Evolutionary conservation across 2,113 vertebrate species (phyloP), one percentile per base, ranked within the genome.

Genomic region (Symphodus melops): DNA sequence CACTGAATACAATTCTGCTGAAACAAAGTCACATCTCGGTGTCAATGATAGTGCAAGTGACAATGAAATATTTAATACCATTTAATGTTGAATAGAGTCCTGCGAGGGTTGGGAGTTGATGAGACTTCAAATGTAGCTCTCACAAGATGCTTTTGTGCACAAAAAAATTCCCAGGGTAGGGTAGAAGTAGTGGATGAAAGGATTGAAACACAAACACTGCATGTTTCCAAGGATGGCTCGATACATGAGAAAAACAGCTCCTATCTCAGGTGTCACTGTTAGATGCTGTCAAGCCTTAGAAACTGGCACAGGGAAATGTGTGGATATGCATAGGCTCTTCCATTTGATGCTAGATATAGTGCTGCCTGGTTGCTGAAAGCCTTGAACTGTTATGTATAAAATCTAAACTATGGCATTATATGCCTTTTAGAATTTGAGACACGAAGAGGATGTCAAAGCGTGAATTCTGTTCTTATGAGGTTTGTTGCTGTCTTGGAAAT

Each of bases 211-310:
- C 75, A 79, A 89, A 87, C 81, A 86, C 14, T 44, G 79, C 46
- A 64, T 79, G 78, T 75, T 88, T 81, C 68, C 37, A 76, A 63
- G 71, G 83, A 79, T 37, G 70, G 46, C 60, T 76, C 52, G 23
- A 46, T 70, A 55, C 80, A 81, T 69, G 53, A 68, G 69, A 77
- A 79, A 79, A 76, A 75, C 72, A 60, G 36, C 63, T 83, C 69
- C 78, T 75, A 88, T 84, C 78, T 89, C 79, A 87, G 74, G 87
- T 78, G 70, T 82, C 79, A 72, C 57, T 8, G 53, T 85, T 64
- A 61, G 68, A 86, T 66, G 37, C 79, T 77, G 78, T 86, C 85
- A 84, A 55, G 68, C 36, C 51, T 28, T 64, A 71, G 61, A 73
- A 64, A 72, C 65, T 77, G 72, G 61, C 63, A 56, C 33, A 58